Evolutionary conservation across 2,888 invertebrate genomes (phyloP), one percentile per base, ranked within the genome.

Genomic region (Lycia hirtaria): DNA sequence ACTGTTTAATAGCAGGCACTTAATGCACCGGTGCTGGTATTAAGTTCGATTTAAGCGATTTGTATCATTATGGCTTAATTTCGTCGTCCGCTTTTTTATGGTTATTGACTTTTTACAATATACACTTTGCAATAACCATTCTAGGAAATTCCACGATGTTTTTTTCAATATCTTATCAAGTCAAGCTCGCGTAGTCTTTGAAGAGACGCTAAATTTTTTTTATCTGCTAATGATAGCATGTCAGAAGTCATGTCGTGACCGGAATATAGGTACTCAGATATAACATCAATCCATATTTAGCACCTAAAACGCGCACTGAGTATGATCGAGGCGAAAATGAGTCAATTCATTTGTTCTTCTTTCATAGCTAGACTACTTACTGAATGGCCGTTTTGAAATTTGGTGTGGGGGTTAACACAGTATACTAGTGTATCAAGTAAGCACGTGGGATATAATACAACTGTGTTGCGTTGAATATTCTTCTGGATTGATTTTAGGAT

Each of bases 1-100:
- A 67, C 71, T 69, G 68, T 75, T 70, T 72, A 76, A 78, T 73
- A 69, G 72, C 69, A 54, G 60, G 68, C 69, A 73, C 64, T 73
- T 69, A 71, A 43, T 41, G 45, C 69, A 68, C 62, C 60, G 49
- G 51, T 48, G 65, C 60, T 56, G 60, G 64, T 68, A 72, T 75
- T 68, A 71, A 71, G 52, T 58, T 49, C 52, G 30, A 30, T 43
- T 48, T 48, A 53, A 58, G 48, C 52, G 37, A 58, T 48, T 53
- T 49, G 52, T 52, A 52, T 52, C 40, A 52, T 52, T 53, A 58
- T 44, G 48, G 43, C 52, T 58, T 53, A 44, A 52, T 58, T 37
- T 47, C 30, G 43, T 37, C 48, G 43, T 56, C 20, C 49, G 44
- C 44, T 26, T 50, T 49, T 56, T 50, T 45, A 56, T 20, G 12